Evolutionary conservation across 2,797 vertebrate species (phyloP), one percentile per base, ranked within the genome.

Genomic region (Xerus rutilus): DNA sequence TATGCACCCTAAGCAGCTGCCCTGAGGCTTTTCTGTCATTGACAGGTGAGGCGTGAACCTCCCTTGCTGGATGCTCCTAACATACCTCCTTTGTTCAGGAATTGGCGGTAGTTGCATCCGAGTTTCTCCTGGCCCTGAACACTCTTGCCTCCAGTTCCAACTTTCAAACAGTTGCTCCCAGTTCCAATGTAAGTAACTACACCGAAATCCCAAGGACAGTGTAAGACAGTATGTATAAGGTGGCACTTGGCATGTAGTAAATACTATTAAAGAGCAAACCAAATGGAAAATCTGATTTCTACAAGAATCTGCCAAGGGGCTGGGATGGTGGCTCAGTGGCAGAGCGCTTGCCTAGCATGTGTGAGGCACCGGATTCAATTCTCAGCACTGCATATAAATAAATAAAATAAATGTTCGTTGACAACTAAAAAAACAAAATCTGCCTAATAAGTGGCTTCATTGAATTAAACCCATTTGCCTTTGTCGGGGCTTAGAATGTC

Each of bases 391-490:
- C 47, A 49, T 49, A 49, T 13, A 49, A 49, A 49, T 13, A 49
- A 39, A 39, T 39, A 39, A 39, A 39, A 39, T 39, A 39, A 39
- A 39, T 39, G 39, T 39, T 39, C 39, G 3, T 39, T 39, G 39
- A 39, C 39, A 39, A 39, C 39, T 49, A 49, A 49, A 49, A 39
- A 39, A 39, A 39, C 39, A 39, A 39, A 39, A 39, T 39, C 39
- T 39, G 39, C 39, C 39, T 39, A 39, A 39, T 39, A 39, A 39
- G 25, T 52, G 64, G 30, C 11, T 47, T 92, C 59, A 6, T 0
- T 49, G 7, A 93, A 69, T 82, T 39, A 79, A 82, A 39, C 49
- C 23, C 20, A 11, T 90, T 92, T 87, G 54, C 2, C 59, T 92
- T 69, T 57, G 21, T 74, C 23, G 13, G 43, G 18, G 21, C 12